phyloP scores from a whole-genome alignment of 2,113 vertebrate genomes.

The Sander vitreus region DNA sequence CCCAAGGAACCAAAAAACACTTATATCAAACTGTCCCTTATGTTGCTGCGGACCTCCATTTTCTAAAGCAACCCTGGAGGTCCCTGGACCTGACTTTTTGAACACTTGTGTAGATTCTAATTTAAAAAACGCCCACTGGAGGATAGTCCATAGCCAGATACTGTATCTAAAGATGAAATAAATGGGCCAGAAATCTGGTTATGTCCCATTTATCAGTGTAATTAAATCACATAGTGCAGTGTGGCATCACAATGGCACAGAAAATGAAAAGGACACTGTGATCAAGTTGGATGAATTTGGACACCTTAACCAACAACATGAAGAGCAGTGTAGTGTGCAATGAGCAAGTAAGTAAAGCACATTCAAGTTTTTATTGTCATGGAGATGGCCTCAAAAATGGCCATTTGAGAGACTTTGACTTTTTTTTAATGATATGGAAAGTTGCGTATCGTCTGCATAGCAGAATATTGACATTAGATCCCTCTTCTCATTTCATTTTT shows the following conservation, averaged over 20 bases:
- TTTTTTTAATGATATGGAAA: conserved; percentile 27
- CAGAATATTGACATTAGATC: conserved; percentile 18
- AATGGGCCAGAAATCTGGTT: conserved; percentile 1
- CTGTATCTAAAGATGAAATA: not conserved
- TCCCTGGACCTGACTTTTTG: not conserved
- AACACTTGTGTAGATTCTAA: not conserved
- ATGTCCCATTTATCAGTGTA: not conserved
- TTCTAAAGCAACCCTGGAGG: not conserved
- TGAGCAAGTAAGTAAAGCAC: not conserved
- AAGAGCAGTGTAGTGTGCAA: not conserved
- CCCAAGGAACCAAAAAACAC: not conserved
- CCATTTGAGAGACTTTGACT: not conserved
- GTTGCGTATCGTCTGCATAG: conserved; percentile 29
- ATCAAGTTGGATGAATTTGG: not conserved
- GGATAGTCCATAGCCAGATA: not conserved
- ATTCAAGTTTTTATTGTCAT: conserved; percentile 17
- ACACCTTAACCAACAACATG: not conserved
- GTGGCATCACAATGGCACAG: not conserved
- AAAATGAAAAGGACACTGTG: not conserved
- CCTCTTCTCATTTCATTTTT: conserved; percentile 9
- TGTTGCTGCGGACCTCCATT: not conserved
- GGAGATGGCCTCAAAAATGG: not conserved
- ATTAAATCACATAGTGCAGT: not conserved
- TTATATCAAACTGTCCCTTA: not conserved
- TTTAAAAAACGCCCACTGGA: not conserved